Evolutionary conservation across 2,113 vertebrate species (phyloP), one percentile per base, ranked within the genome.

Genomic region (Lipophrys pholis): DNA sequence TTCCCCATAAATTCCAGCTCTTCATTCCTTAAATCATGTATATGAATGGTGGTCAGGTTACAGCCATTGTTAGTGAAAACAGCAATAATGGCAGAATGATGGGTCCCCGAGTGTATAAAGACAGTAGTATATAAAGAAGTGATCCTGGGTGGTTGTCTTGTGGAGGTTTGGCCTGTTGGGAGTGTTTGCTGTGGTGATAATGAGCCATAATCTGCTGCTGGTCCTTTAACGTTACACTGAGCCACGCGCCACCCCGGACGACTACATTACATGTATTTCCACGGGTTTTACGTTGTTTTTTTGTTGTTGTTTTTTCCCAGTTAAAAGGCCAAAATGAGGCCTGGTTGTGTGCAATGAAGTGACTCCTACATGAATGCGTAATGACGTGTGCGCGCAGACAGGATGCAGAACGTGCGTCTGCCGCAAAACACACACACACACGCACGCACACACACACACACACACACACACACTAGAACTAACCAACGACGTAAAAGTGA

Each of bases 371-470:
- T 12, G 55, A 78, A 16, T 84, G 65, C 89, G 85, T 85, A 45
- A 86, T 89, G 87, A 91, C 89, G 87, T 90, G 59, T 16, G 48
- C 35, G 38, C 12, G 5, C 42, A 50, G 39, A 0, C 30, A 57
- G 70, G 74, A 79, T 62, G 78, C 76, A 42, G 42, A 35, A 61
- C 75, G 75, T 79, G 76, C 53, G 71, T 17, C 61, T 70, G 15
- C 45, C 54, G 36, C 67, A 63, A 73, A 57, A 30, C 21, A 30
- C 21, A 4, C 21, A 30, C 12, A 73, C 30, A 41, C 65, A 21
- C 39, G 59, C 51, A 40, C 70, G 21, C 67, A 78, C 64, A 68
- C 5, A 52, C 55, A 43, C 43, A n/a, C n/a, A 30, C 21, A 30
- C 21, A 4, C 21, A 30, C 12, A 73, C 30, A 41, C 65, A 21